Base-by-base conservation (phyloP, 2,113 vertebrate species). In the Melanocharis versteri region DNA sequence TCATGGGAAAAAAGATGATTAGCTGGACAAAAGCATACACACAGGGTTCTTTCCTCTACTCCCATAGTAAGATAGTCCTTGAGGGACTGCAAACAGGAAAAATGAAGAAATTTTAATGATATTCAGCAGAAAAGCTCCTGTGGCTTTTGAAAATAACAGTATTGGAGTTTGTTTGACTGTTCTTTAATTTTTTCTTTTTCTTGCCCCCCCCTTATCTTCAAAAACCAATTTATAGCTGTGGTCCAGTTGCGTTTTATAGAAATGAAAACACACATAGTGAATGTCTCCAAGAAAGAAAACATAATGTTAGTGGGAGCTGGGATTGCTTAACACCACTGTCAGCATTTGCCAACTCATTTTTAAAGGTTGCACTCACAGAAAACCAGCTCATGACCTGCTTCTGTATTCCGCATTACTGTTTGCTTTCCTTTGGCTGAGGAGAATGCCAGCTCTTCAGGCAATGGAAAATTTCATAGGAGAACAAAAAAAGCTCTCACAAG, bases 341-440 rank as follows among this genome's bases (percentile, higher is more conserved):
- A 78, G 33, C 56, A 73, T 89, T 88, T 81, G 27, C 62, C 54
- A 57, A 83, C 37, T 89, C 19, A 54, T 83, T 88, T 96, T 87
- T 53, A 93, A 68, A 54, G 7, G 28, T 23, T 90, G 40, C 24
- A n/a, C 19, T 81, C 30, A 47, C 62, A 90, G 86, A 83, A 73
- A 93, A 81, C 7, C 33, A 81, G 33, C 13, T 88, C 27, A 54
- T 62, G 6, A 87, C 58, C 60, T 70, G 39, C 56, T 92, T 82
- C 51, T 84, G n/a, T 84, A 30, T 87, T 78, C 40, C 56, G 82
- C 24, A 28, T 89, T 56, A 23, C 30, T 75, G 35, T 75, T 84
- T 88, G 24, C 21, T 90, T 83, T 83, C 60, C 78, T 87, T 50
- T 62, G 47, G 47, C 44, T 47, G 13, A 87, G 51, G 12, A 61